Conservation (phyloP, 2,113 vertebrate genomes). For the Silurus asotus region DNA sequence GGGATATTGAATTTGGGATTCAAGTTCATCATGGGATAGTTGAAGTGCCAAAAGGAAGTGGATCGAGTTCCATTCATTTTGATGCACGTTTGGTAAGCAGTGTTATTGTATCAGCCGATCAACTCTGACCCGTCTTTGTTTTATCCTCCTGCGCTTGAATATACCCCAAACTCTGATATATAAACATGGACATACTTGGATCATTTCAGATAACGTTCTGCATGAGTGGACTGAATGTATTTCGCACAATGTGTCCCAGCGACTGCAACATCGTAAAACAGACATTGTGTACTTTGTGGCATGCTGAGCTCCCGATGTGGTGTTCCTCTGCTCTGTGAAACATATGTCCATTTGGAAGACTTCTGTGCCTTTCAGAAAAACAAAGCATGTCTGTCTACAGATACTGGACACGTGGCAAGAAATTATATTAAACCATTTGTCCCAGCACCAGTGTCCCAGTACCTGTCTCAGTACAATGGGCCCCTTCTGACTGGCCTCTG, state of each 20-base stretch:
- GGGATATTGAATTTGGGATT: no score
- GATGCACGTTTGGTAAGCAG: conserved; percentile 33
- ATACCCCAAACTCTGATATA: neutral
- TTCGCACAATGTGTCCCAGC: neutral
- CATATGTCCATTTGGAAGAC: conserved; percentile 35
- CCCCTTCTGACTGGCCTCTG: neutral
- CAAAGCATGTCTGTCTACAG: neutral
- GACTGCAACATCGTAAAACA: neutral
- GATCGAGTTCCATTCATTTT: neutral
- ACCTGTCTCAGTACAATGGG: neutral
- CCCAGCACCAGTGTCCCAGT: neutral
- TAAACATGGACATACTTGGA: neutral
- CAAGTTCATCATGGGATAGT: no score
- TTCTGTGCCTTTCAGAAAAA: neutral
- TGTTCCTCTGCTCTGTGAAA: neutral
- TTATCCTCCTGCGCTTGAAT: neutral
- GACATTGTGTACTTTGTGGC: neutral
- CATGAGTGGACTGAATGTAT: neutral
- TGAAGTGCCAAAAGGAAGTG: conserved; percentile 31
- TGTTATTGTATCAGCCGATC: conserved; percentile 9
- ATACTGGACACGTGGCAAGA: neutral
- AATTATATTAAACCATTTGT: neutral
- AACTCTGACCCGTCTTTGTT: neutral
- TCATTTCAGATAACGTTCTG: neutral
- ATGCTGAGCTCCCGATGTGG: neutral